Evolutionary conservation across 37 sponge, comb jelly and placozoan genomes (phyloP).

Genomic region (Cliona cf. orientalis): DNA sequence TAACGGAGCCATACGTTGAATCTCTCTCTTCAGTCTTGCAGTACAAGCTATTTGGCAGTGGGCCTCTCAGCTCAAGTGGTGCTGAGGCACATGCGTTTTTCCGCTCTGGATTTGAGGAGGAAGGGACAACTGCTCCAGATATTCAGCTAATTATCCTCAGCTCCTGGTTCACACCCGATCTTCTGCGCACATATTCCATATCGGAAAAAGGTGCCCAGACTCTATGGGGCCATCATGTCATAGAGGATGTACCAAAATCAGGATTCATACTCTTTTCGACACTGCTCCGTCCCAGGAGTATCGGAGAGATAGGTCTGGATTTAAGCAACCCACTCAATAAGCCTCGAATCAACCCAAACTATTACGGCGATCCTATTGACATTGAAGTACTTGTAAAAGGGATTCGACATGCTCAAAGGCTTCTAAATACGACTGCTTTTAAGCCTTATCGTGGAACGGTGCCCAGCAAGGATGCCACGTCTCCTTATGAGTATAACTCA

Average conservation of each 20-base stretch:
- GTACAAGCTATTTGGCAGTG: conserved; percentile 27
- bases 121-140: conserved; percentile 18
- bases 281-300: conserved; percentile 62
- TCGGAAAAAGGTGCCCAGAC: background rate
- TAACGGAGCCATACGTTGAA: background rate
- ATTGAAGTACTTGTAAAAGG: conserved; percentile 49
- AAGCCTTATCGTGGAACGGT: background rate
- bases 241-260: background rate
- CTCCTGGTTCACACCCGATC: background rate
- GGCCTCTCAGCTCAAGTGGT: conserved; percentile 14
- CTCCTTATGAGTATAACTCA: conserved; percentile 37
- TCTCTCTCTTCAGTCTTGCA: background rate
- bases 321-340: conserved; percentile 24
- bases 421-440: conserved; percentile 50
- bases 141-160: conserved; percentile 42
- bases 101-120: background rate
- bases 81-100: conserved; percentile 48
- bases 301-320: conserved; percentile 60
- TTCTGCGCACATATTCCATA: background rate
- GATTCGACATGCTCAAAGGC: conserved; percentile 47
- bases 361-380: conserved; percentile 50
- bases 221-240: conserved; percentile 16
- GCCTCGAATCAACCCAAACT: conserved; percentile 78
- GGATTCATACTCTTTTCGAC: conserved; percentile 25
- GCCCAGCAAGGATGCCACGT: background rate